These are phyloP conservation scores for Tenthredo amoena DNA, from an alignment of 2,888 invertebrate species.

Conservation along the genomic window DNA sequence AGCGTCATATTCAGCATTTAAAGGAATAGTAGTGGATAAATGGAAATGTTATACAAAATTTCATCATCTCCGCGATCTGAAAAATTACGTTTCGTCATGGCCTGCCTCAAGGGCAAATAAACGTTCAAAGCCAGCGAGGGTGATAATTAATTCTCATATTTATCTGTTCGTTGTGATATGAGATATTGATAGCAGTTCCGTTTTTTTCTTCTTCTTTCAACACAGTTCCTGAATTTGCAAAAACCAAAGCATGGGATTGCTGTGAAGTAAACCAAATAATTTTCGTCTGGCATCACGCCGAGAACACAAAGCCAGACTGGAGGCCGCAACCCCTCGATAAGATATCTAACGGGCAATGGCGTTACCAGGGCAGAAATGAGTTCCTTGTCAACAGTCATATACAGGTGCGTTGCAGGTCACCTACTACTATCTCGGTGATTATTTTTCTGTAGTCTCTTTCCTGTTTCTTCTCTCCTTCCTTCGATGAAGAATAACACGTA, in stretches of 20 bases:
- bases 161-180: too few relatives aligned
- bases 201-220: background rate
- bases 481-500: background rate
- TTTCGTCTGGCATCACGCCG: constrained; percentile 92
- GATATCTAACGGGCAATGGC: constrained; percentile 81
- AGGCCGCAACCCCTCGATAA: constrained; percentile 80
- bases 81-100: too few relatives aligned
- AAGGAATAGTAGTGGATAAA: too few relatives aligned
- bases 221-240: constrained; percentile 85
- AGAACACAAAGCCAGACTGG: constrained; percentile 86
- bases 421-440: background rate
- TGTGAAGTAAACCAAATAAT: constrained; percentile 87
- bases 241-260: constrained; percentile 85
- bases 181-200: too few relatives aligned
- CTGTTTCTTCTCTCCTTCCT: background rate
- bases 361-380: constrained; percentile 88
- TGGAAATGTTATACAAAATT: too few relatives aligned
- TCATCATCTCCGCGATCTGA: too few relatives aligned
- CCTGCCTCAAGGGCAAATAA: too few relatives aligned
- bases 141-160: too few relatives aligned
- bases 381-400: constrained; percentile 89
- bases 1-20: too few relatives aligned
- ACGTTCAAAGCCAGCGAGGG: too few relatives aligned
- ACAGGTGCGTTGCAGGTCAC: constrained; percentile 79
- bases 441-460: background rate